These are phyloP conservation scores for Cantharis rustica DNA, from an alignment of 2,888 invertebrate species.

Conservation along the genomic window DNA sequence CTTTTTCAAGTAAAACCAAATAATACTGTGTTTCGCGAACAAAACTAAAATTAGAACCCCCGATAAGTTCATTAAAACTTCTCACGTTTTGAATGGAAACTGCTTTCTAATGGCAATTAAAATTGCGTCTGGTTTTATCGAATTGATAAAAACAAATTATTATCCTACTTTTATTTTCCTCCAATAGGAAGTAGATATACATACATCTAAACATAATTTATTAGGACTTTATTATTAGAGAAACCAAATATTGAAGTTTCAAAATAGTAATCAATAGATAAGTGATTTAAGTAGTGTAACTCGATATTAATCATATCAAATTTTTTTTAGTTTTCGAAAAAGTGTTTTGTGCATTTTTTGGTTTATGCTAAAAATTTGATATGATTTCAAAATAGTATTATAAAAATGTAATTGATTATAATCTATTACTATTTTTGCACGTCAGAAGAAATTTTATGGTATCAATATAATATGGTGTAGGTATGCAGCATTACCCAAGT, in stretches of 20 bases:
- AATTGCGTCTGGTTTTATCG: not conserved
- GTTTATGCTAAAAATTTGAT: no score
- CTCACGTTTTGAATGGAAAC: not conserved
- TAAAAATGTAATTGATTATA: not conserved
- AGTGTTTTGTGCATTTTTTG: no score
- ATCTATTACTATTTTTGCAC: not conserved
- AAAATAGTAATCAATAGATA: no score
- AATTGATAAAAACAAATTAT: not conserved
- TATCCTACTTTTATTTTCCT: not conserved
- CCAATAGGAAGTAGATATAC: not conserved
- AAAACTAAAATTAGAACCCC: not conserved
- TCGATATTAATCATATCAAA: no score
- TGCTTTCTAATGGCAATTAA: not conserved
- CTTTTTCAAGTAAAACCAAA: not conserved
- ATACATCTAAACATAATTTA: not conserved
- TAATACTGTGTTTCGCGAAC: not conserved
- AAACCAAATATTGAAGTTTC: not conserved
- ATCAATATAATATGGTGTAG: not conserved
- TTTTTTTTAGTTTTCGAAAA: no score
- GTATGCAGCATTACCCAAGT: slow-evolving; percentile 7
- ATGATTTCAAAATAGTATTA: not conserved
- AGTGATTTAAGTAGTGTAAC: no score
- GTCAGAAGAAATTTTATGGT: not conserved
- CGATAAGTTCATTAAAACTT: not conserved
- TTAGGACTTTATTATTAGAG: not conserved